Evolutionary conservation across 2,113 vertebrate species (phyloP).

Genomic region (Ascaphus truei): DNA sequence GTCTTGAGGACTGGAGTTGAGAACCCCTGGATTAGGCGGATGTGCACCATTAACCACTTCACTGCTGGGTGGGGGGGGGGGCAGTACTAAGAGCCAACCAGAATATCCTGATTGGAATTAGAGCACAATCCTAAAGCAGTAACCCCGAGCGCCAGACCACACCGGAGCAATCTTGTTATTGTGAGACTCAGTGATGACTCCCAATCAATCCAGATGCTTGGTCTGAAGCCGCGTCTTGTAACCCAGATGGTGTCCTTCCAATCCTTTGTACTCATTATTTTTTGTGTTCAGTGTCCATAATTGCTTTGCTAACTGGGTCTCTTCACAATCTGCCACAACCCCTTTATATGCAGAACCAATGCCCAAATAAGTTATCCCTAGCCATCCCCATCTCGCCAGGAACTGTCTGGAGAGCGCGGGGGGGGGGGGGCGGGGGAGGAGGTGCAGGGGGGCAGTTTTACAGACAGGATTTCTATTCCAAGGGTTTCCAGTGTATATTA

Average conservation of each 20-base stretch:
- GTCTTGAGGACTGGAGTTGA: no score
- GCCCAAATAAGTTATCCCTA: slow-evolving; percentile 51
- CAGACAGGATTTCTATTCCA: slow-evolving; percentile 36
- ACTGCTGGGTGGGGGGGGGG: not conserved
- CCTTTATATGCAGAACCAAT: slow-evolving; percentile 51
- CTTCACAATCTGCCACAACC: slow-evolving; percentile 54
- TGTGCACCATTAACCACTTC: not conserved
- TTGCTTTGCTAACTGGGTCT: slow-evolving; percentile 45
- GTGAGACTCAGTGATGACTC: not conserved
- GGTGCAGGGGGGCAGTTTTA: no score
- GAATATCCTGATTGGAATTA: not conserved
- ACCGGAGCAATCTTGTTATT: slow-evolving; percentile 13
- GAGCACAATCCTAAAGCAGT: not conserved
- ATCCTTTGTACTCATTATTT: slow-evolving; percentile 33
- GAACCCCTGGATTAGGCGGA: not conserved
- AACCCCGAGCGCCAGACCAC: not conserved
- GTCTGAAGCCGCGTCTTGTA: not conserved
- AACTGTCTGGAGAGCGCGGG: slow-evolving; percentile 22
- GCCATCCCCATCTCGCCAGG: slow-evolving; percentile 36
- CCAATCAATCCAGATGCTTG: slow-evolving; percentile 11
- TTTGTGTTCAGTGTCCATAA: slow-evolving; percentile 47
- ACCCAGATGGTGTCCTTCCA: slow-evolving; percentile 47
- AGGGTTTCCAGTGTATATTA: slow-evolving; percentile 37
- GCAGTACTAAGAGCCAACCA: not conserved
- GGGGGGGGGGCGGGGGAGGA: no score